phyloP scores from a whole-genome alignment of 37 sponge, comb jelly and placozoan genomes.

The Geodia barretti region DNA sequence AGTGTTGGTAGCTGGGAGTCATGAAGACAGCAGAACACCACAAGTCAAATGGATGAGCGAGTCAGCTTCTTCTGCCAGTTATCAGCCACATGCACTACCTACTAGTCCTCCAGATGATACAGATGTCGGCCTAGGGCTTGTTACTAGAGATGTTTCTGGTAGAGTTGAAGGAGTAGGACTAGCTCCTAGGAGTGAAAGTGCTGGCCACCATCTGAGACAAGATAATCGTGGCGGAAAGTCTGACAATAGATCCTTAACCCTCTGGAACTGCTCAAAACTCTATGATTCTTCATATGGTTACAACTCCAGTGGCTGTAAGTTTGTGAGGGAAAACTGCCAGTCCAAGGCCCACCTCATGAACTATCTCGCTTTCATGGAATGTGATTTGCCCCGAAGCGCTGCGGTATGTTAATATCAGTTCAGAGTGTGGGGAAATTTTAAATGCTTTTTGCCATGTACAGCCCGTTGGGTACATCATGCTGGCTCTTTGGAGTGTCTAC shows the following conservation, averaged over 20 bases:
- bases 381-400: conserved; percentile 26
- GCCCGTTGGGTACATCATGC: conserved; percentile 58
- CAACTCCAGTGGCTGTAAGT: conserved; percentile 56
- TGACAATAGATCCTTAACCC: not conserved
- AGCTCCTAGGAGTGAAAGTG: too few species aligned
- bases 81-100: too few species aligned
- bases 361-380: conserved; percentile 65
- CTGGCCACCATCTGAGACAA: too few species aligned
- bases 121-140: too few species aligned
- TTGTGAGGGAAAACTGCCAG: conserved; percentile 44
- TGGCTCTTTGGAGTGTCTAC: conserved; percentile 68
- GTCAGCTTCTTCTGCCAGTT: too few species aligned
- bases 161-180: too few species aligned
- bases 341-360: conserved; percentile 48
- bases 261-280: not conserved
- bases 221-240: not conserved
- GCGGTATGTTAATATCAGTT: not conserved
- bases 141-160: too few species aligned
- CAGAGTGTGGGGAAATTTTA: not conserved
- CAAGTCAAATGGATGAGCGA: too few species aligned
- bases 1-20: too few species aligned
- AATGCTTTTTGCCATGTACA: not conserved
- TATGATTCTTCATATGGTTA: conserved; percentile 10
- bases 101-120: too few species aligned
- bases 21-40: too few species aligned